Evolutionary conservation across 1,140 invertebrate genomes (phyloP).

Genomic region (Atopsyche davidsoni): DNA sequence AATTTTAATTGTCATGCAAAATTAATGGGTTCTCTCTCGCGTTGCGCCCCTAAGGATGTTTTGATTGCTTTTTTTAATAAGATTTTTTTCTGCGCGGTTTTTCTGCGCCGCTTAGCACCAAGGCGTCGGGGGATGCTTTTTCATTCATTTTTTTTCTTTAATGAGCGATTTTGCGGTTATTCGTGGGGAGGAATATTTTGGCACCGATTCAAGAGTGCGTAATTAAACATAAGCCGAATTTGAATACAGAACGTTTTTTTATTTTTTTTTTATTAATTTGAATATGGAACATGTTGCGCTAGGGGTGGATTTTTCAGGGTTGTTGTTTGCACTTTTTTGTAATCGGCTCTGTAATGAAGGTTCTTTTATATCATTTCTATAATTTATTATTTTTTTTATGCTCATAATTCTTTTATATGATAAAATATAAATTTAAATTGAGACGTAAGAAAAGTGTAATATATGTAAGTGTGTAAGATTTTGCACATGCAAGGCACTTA

Average conservation of each 20-base stretch:
- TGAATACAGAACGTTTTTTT: slow-evolving; percentile 17
- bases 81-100: slow-evolving; percentile 23
- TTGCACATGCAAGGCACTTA: too few species aligned
- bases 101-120: slow-evolving; percentile 7
- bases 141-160: slow-evolving; percentile 27
- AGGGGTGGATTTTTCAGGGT: slow-evolving; percentile 10
- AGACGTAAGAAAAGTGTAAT: too few species aligned
- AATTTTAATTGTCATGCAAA: slow-evolving; percentile 32
- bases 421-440: too few species aligned
- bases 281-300: not conserved
- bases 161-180: slow-evolving; percentile 30
- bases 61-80: slow-evolving; percentile 32
- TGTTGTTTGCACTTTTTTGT: too few species aligned
- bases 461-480: too few species aligned
- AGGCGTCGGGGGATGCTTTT: slow-evolving; percentile 18
- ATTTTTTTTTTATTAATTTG: slow-evolving; percentile 1
- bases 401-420: too few species aligned
- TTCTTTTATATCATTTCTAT: too few species aligned
- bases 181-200: slow-evolving; percentile 23
- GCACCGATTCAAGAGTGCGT: slow-evolving; percentile 20
- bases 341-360: too few species aligned
- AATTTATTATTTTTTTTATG: too few species aligned
- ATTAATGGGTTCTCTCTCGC: slow-evolving; percentile 26
- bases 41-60: slow-evolving; percentile 27
- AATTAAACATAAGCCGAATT: slow-evolving; percentile 29